phyloP scores from a whole-genome alignment of 2,113 vertebrate genomes.

The Sarotherodon lohbergeri region DNA sequence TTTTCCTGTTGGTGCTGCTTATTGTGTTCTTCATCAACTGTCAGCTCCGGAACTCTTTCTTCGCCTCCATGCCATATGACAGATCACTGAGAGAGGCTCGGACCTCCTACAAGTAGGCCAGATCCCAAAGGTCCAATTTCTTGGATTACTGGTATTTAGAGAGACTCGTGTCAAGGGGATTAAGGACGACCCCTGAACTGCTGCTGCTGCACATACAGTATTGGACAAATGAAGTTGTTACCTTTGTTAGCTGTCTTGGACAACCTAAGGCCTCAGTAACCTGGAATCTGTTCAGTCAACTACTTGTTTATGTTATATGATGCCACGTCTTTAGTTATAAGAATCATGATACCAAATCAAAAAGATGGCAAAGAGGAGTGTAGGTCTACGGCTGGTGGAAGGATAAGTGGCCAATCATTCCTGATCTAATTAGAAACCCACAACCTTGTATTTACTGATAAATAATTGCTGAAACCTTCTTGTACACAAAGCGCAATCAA shows the following conservation, averaged over 20 bases:
- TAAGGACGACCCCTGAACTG: background rate
- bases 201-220: background rate
- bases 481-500: background rate
- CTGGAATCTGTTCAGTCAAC: background rate
- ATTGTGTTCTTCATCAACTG: conserved; percentile 98
- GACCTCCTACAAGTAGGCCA: conserved; percentile 83
- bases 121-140: background rate
- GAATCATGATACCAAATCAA: background rate
- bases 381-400: background rate
- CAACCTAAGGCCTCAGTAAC: background rate
- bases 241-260: background rate
- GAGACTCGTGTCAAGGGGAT: background rate
- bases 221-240: background rate
- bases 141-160: background rate
- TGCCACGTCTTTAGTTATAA: background rate
- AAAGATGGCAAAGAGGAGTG: background rate
- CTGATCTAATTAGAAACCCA: background rate
- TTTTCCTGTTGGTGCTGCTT: conserved; percentile 88
- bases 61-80: conserved; percentile 94
- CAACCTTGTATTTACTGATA: background rate
- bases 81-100: conserved; percentile 91
- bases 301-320: background rate
- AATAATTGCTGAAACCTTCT: background rate
- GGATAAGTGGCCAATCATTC: background rate
- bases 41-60: conserved; percentile 95